Evolutionary conservation across 23 tunicate species (phyloP), one percentile per base, ranked within the genome.

Genomic region (Oikopleura dioica): DNA sequence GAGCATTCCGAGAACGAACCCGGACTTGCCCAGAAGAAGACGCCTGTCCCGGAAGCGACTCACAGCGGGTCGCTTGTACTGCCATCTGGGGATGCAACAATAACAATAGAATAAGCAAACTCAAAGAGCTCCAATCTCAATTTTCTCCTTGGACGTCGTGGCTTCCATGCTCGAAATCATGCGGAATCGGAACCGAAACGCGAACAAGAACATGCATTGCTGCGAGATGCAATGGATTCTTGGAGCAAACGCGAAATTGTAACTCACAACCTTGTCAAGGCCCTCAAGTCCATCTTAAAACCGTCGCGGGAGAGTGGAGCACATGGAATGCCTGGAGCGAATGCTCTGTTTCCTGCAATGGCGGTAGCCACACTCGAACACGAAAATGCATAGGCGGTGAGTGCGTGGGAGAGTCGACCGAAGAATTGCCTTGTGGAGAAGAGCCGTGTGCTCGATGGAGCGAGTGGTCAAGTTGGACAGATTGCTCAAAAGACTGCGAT

Each of bases 231-330:
- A 24, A 28, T 16, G 72, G 72, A 28, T 63, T 63, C 26, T 31
- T 63, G 5, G 72, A 63, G 29, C 72, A 63, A 28, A 63, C 72
- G 30, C 72, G 72, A 63, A 63, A 63, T 63, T 63, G 72, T 63
- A 63, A 63, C 33, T 12, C 72, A 12, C 26, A 2, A 2, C 72
- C 72, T 16, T 63, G 72, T 63, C 30, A 63, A 23, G 33, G 5
- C 2, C 72, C 72, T 2, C 4, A 63, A 21, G 72, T 63, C 33
- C 33, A 12, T 24, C 26, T 63, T 2, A 63, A 63, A 28, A 12
- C 72, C 30, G 72, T 63, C 5, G 72, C 72, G 29, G 72, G 72
- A 23, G 72, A 63, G 26, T 63, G 72, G 72, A 12, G 30, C 16
- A 63, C 16, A 2, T 63, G 72, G 72, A 23, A 63, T 28, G 33